A percentile compares a stretch with the other conserved stretches of the same genome.
These are phyloP conservation scores for Ophthalmolycus amberensis DNA, from an alignment of 2,113 vertebrate species.

Conservation along the genomic window DNA sequence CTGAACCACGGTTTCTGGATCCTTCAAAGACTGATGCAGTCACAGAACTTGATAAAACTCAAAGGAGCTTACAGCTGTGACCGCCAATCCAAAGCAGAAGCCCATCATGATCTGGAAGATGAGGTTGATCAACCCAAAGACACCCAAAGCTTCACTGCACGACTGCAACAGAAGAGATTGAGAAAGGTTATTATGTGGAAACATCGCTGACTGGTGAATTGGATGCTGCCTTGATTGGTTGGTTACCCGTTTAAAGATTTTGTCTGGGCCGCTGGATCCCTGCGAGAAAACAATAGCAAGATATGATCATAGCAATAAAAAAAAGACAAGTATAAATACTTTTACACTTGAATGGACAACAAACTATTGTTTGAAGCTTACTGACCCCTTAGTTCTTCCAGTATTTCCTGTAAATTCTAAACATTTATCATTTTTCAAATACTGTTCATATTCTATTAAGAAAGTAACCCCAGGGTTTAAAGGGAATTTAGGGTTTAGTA, in stretches of 20 bases:
- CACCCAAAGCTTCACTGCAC: fast-evolving
- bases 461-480: not conserved
- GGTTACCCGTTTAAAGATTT: constrained; percentile 46
- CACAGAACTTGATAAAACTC: no score
- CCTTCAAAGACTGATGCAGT: not conserved
- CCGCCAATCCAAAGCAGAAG: constrained; percentile 55
- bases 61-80: constrained; percentile 60
- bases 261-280: constrained; percentile 36
- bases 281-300: constrained; percentile 32
- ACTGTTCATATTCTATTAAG: not conserved
- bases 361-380: not conserved
- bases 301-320: not conserved
- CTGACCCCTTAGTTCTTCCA: not conserved
- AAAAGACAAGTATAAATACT: not conserved
- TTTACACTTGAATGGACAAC: not conserved
- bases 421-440: not conserved
- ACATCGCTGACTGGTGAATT: not conserved
- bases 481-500: not conserved
- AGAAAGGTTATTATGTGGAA: not conserved
- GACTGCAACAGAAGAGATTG: constrained; percentile 25
- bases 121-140: fast-evolving
- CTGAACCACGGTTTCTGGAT: no score
- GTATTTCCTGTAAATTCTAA: not conserved
- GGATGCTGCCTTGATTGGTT: not conserved
- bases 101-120: not conserved